Base-by-base conservation (phyloP, 2,797 vertebrate genomes). In the Oreochromis grahami region DNA sequence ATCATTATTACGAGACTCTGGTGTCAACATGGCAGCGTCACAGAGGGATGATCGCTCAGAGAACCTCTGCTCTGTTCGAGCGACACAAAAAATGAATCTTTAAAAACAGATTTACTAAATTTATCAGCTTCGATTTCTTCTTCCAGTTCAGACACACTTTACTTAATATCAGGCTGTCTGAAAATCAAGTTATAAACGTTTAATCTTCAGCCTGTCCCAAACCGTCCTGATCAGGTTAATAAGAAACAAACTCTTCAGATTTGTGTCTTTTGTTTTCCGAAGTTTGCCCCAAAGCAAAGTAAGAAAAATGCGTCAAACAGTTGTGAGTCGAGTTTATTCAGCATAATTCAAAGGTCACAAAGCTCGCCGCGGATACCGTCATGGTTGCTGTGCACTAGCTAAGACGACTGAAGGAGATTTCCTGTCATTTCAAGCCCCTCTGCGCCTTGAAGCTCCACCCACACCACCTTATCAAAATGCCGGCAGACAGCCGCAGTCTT, bases 221-320 rank as follows among this genome's bases (percentile, higher is more conserved):
- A 41, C 60, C 1, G 0, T 65, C 60, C 0, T 60, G 15, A 1
- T 21, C n/a, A 41, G 12, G 7, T 0, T 68, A 19, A 50, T 8
- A 68, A 8, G 7, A 41, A 21, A 13, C 36, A 15, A 41, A 15
- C 63, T 24, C 34, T 34, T 21, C 58, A 10, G 60, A 14, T 65
- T 65, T 63, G 58, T 63, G 26, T 63, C 55, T 36, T 2, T 53
- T 7, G 0, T 14, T 52, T 11, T 6, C 53, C 13, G 26, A 12
- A 7, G 29, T 60, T 36, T 63, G 6, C 58, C 6, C 26, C 1
- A 14, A 41, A 68, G 7, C 63, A 6, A 24, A 43, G 36, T 1
- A 68, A 68, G n/a, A 68, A 24, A 43, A 43, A 43, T 38, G 10
- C n/a, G 0, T 41, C 36, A 68, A 3, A 15, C 43, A 6, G 45